Percentiles rank a stretch among this genome's conserved stretches.
Conservation (phyloP, 2,113 vertebrate genomes). For the Pseudopipra pipra region DNA sequence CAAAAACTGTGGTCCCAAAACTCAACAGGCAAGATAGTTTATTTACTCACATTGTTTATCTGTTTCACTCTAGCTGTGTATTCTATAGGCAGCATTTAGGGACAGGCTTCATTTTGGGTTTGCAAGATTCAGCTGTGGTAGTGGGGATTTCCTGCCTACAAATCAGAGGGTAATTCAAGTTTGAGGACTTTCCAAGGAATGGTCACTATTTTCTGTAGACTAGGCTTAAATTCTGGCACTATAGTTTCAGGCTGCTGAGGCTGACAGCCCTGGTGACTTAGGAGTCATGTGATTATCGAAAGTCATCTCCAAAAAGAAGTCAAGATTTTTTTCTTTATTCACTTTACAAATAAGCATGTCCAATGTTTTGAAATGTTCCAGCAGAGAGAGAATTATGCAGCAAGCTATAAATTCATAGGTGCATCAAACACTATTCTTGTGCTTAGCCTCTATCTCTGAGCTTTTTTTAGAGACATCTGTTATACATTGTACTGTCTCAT, state of each 20-base stretch:
- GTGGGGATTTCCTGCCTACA: background rate
- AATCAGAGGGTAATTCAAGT: background rate
- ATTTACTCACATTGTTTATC: background rate
- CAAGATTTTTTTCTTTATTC: background rate
- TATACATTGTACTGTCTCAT: background rate
- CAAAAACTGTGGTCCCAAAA: background rate
- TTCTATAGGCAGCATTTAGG: background rate
- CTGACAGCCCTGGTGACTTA: background rate
- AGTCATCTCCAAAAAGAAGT: background rate
- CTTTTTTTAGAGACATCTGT: background rate
- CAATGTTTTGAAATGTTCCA: background rate
- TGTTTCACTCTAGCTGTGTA: background rate
- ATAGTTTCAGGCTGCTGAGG: background rate
- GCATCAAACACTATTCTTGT: background rate
- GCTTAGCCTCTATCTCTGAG: background rate
- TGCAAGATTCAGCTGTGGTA: background rate
- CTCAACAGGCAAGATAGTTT: background rate
- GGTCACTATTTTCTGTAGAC: background rate
- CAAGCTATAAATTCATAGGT: background rate
- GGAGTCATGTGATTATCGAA: rapidly evolving
- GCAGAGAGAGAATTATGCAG: background rate
- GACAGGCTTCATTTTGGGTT: background rate
- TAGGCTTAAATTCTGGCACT: background rate
- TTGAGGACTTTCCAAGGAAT: background rate
- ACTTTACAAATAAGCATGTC: background rate